A percentile compares a stretch with the other conserved stretches of the same genome.
phyloP scores from a whole-genome alignment of 2,113 vertebrate genomes.

The Nanorana parkeri region DNA sequence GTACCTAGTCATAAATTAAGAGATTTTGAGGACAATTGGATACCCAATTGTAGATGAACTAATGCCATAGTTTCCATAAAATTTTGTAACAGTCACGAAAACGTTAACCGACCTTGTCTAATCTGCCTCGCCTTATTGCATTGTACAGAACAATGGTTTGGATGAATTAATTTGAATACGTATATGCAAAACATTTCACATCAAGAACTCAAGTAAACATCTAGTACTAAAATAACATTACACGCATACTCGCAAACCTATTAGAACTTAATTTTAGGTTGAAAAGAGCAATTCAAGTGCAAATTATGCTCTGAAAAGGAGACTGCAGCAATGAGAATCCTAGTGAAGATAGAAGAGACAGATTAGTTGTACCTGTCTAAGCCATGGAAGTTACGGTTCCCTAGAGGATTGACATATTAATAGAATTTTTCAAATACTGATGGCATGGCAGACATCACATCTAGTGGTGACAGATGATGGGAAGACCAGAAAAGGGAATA shows the following conservation, averaged over 20 bases:
- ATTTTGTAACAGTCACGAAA: slow-evolving; percentile 39
- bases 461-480: slow-evolving; percentile 25
- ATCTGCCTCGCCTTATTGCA: slow-evolving; percentile 32
- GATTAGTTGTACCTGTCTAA: neutral
- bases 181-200: slow-evolving; percentile 47
- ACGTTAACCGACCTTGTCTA: neutral
- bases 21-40: slow-evolving; percentile 44
- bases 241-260: slow-evolving; percentile 55
- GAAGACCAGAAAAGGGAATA: slow-evolving; percentile 40
- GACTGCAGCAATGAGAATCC: slow-evolving; percentile 3
- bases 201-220: slow-evolving; percentile 54
- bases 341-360: neutral
- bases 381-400: neutral
- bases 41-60: neutral
- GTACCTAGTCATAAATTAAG: slow-evolving; percentile 44
- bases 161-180: slow-evolving; percentile 1
- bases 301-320: slow-evolving; percentile 37
- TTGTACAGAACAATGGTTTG: slow-evolving; percentile 26
- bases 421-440: slow-evolving; percentile 53
- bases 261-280: slow-evolving; percentile 59
- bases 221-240: slow-evolving; percentile 27
- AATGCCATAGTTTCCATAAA: slow-evolving; percentile 9
- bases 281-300: slow-evolving; percentile 48
- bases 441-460: slow-evolving; percentile 36
- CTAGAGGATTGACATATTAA: slow-evolving; percentile 7